These are phyloP conservation scores for Heliconius cydno DNA, from an alignment of 2,888 invertebrate species.

Conservation along the genomic window DNA sequence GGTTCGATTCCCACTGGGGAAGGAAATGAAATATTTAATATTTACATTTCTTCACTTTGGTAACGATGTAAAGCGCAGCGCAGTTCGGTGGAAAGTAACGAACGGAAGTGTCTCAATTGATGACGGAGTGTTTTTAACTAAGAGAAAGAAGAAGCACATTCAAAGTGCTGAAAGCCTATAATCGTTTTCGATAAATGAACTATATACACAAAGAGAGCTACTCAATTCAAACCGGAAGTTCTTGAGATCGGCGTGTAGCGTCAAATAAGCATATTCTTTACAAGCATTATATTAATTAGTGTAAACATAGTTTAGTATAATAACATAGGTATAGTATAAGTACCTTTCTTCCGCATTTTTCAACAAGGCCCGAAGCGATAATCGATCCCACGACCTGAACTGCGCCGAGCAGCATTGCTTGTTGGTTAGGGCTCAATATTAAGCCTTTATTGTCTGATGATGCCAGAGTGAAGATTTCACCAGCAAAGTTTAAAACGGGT, in stretches of 20 bases:
- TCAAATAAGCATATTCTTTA: too few relatives aligned
- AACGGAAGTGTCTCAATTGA: too few relatives aligned
- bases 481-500: conserved; percentile 74
- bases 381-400: conserved; percentile 71
- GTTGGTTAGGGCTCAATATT: conserved; percentile 69
- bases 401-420: conserved; percentile 73
- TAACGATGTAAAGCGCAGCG: too few relatives aligned
- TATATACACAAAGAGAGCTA: neutral
- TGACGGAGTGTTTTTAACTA: too few relatives aligned
- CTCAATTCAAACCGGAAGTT: neutral
- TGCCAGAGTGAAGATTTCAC: conserved; percentile 69
- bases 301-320: neutral
- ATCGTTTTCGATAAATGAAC: too few relatives aligned
- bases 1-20: too few relatives aligned
- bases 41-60: too few relatives aligned
- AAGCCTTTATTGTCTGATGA: conserved; percentile 61
- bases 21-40: too few relatives aligned
- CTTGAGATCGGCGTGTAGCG: neutral
- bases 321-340: neutral
- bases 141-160: too few relatives aligned
- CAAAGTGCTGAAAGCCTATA: too few relatives aligned
- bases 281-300: too few relatives aligned
- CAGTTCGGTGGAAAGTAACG: too few relatives aligned
- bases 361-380: conserved; percentile 67
- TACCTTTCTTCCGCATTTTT: conserved; percentile 73